Evolutionary conservation across 1,140 invertebrate genomes (phyloP).

Genomic region (Diachasmimorpha longicaudata): DNA sequence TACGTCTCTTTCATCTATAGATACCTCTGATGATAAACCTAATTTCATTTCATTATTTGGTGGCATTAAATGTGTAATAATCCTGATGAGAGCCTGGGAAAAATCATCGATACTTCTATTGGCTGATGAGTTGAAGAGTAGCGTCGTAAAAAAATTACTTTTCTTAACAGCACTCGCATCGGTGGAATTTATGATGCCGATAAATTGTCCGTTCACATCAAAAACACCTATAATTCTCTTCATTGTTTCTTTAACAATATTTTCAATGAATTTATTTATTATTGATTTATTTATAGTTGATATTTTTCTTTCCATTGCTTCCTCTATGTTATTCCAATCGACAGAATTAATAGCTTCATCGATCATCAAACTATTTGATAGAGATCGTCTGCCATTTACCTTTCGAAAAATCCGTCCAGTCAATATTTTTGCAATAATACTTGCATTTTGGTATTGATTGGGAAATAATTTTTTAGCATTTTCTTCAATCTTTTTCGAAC

Average conservation of each 20-base stretch:
- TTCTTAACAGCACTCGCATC: not conserved
- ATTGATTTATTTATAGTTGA: constrained; percentile 2
- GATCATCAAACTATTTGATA: constrained; percentile 7
- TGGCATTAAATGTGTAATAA: constrained; percentile 18
- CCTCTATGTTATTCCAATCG: constrained; percentile 23
- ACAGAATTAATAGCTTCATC: constrained; percentile 16
- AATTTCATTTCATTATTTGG: not conserved
- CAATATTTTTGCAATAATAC: not conserved
- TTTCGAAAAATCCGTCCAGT: not conserved
- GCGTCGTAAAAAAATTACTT: constrained; percentile 7
- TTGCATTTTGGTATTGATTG: not conserved
- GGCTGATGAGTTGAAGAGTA: constrained; percentile 1
- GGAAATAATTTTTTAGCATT: not conserved
- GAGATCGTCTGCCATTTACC: not conserved
- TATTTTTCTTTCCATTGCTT: constrained; percentile 14
- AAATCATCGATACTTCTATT: constrained; percentile 21
- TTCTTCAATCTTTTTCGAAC: not conserved
- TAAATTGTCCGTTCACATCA: not conserved
- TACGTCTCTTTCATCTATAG: constrained; percentile 22
- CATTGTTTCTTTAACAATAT: constrained; percentile 27
- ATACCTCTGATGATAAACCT: constrained; percentile 14
- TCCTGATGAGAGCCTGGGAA: constrained; percentile 19
- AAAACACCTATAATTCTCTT: constrained; percentile 15
- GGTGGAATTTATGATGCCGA: not conserved
- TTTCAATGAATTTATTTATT: constrained; percentile 24